Conservation (phyloP, 64 coral and sea anemone genomes). For the Trachythela sp. region DNA sequence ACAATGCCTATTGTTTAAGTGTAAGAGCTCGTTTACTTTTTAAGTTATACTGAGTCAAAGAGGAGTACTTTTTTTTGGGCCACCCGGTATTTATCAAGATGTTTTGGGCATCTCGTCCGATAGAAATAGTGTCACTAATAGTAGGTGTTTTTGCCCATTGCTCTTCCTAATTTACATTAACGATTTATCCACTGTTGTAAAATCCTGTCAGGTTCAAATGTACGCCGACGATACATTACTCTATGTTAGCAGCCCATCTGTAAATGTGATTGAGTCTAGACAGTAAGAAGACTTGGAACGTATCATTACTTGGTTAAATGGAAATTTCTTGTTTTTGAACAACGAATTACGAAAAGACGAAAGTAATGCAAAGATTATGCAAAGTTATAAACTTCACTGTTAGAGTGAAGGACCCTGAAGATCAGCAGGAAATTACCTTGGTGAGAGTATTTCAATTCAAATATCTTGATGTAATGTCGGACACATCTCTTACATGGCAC, state of each 20-base stretch:
- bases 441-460: not conserved
- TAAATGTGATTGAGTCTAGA: not conserved
- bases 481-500: not conserved
- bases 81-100: too few relatives aligned
- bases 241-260: not conserved
- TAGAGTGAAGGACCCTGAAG: not conserved
- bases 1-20: too few relatives aligned
- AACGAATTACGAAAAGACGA: not conserved
- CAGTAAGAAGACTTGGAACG: not conserved
- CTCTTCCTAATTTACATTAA: not conserved
- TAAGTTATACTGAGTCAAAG: too few relatives aligned
- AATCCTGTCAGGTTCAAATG: not conserved
- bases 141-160: not conserved
- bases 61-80: too few relatives aligned
- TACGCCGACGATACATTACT: not conserved
- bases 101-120: too few relatives aligned
- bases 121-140: too few relatives aligned
- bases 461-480: not conserved
- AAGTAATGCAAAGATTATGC: not conserved
- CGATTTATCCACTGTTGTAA: not conserved
- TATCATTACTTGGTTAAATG: not conserved
- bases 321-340: not conserved
- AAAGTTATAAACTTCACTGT: not conserved
- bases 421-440: too few relatives aligned
- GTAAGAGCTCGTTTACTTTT: too few relatives aligned